These are phyloP conservation scores for Drosophila asahinai DNA, from an alignment of 1,140 invertebrate genomes.

Conservation along the genomic window DNA sequence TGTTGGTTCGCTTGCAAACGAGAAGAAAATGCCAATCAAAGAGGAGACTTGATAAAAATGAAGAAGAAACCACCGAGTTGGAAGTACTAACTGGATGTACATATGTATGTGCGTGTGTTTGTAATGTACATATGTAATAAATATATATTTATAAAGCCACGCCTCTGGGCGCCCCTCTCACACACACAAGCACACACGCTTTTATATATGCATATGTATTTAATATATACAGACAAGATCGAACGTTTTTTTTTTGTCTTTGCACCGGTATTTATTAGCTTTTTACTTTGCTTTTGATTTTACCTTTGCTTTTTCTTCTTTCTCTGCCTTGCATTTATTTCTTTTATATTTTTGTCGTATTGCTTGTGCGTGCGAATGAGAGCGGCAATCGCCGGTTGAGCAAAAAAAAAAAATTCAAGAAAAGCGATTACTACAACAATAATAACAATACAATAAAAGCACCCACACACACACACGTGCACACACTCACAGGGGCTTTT, in stretches of 20 bases:
- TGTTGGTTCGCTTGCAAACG: conserved; percentile 6
- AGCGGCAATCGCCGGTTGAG: conserved; percentile 35
- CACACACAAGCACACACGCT: conserved; percentile 2
- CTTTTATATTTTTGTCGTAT: neutral
- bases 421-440: conserved; percentile 30
- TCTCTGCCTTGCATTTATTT: conserved; percentile 30
- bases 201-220: neutral
- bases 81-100: conserved; percentile 13
- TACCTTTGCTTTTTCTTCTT: conserved; percentile 10
- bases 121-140: neutral
- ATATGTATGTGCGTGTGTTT: neutral
- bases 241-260: conserved; percentile 19
- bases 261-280: conserved; percentile 34
- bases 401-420: conserved; percentile 10
- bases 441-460: conserved; percentile 37
- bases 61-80: conserved; percentile 9
- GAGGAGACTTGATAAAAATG: conserved; percentile 18
- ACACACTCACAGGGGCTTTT: conserved; percentile 55
- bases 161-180: conserved; percentile 14
- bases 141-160: conserved; percentile 21
- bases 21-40: conserved; percentile 20
- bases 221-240: neutral
- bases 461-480: conserved; percentile 23
- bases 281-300: conserved; percentile 20
- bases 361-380: conserved; percentile 17